Base-by-base conservation (phyloP, 2,797 vertebrate species). In the Anolis apletophallus region DNA sequence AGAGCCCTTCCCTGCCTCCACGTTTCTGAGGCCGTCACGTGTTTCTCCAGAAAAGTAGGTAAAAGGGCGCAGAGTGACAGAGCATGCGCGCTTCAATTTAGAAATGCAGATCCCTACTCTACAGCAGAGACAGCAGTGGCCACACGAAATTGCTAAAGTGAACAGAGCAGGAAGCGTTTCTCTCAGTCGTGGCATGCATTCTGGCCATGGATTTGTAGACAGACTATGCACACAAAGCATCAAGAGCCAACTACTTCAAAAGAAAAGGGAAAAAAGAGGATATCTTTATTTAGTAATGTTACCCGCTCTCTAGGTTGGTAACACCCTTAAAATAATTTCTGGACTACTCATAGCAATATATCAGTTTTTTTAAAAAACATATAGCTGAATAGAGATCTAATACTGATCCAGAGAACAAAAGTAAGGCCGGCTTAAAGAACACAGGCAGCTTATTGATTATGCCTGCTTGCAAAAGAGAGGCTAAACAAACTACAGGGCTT, bases 41-140 rank as follows among this genome's bases (percentile, higher is more conserved):
- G 87, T 32, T 69, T 0, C 55, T 81, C 8, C 3, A 73, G 64
- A 85, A 3, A 94, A 94, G 88, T 92, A 83, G 95, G 94, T 36
- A 12, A 95, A 95, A 95, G 92, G 92, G 90, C 90, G 72, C 17
- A 0, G 40, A 17, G 75, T 64, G 16, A 57, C 79, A 13, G 90
- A 84, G 88, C 50, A 71, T 64, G 50, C 85, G 23, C 5, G 23
- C 5, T 1, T 34, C 40, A 67, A 11, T 85, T 87, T 12, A 12
- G 1, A 16, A 74, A 68, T 86, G 76, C 68, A 79, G 59, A 40
- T 74, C 67, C 50, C 73, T 46, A 64, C n/a, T 50, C 40, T 68
- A 54, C 12, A 0, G 46, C 86, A 26, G 0, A 50, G 1, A 19
- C 17, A 57, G 84, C 88, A 76, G 85, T 91, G 0, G 61, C 78